Base-by-base conservation (phyloP, 2,888 invertebrate genomes). In the Dryococelus australis region DNA sequence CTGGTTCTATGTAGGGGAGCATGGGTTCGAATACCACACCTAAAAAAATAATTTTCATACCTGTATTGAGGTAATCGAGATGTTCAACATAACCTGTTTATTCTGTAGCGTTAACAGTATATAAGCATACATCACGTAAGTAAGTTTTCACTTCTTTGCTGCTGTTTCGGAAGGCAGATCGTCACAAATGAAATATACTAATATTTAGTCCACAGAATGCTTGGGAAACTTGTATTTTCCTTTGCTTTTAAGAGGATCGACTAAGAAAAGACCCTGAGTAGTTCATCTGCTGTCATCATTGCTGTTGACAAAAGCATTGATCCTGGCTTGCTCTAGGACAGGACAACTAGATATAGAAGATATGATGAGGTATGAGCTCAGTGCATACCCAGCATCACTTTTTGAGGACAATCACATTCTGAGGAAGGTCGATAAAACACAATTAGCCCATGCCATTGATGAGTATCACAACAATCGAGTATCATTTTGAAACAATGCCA, bases 401-500 rank as follows among this genome's bases (percentile, higher is more conserved):
- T 83, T 83, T 83, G 83, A 27, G 83, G 83, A 28, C 83, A 28
- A 28, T 13, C 20, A 83, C 28, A 83, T 83, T 43, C 16, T 28
- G 13, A 12, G 83, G 12, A 26, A 83, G 43, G 43, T 16, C 16
- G 83, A 27, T 43, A 83, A 83, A 83, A 5, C 83, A 35, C 83
- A 83, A 83, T 28, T 83, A 43, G 83, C 28, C 43, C 35, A 83
- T 83, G 83, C 83, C 35, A 28, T 83, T 83, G 28, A 81, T 28
- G 83, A 28, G 27, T 28, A 83, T 28, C 12, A 16, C 12, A 83
- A 16, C 12, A 83, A 35, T 47, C 47, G 8, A 16, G 16, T 24
- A n/a, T 80, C n/a, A 24, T 5, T 5, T 80, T 5, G 80, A n/a
- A 80, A 80, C 80, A n/a, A 80, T 24, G 24, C 0, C 80, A 80